Conservation (phyloP, 64 coral and sea anemone species). For the Orbicella faveolata region DNA sequence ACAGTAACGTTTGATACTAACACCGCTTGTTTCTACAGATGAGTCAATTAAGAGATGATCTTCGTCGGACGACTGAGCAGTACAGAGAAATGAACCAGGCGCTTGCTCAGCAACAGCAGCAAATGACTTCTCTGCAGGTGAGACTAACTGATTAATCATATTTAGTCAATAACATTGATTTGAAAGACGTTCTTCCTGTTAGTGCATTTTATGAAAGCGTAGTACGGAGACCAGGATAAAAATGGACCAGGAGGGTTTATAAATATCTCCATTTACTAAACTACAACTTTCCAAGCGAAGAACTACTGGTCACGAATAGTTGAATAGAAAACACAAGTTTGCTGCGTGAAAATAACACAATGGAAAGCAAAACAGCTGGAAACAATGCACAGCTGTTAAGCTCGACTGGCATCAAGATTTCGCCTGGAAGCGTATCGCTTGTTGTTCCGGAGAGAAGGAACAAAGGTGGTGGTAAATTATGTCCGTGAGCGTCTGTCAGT, state of each 20-base stretch:
- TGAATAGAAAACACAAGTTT: too few species aligned
- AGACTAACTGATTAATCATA: neutral
- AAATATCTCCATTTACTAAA: too few species aligned
- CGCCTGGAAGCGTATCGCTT: neutral
- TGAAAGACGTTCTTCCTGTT: too few species aligned
- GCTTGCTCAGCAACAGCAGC: slow-evolving; percentile 61
- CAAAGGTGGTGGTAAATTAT: neutral
- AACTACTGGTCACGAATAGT: too few species aligned
- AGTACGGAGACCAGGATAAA: too few species aligned
- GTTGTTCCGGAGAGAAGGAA: neutral
- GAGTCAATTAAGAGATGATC: slow-evolving; percentile 50
- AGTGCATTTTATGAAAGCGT: too few species aligned
- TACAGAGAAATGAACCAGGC: slow-evolving; percentile 61
- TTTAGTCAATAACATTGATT: too few species aligned
- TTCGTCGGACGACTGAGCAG: slow-evolving; percentile 58
- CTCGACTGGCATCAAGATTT: neutral
- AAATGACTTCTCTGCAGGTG: slow-evolving; percentile 57
- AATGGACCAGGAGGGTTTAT: too few species aligned
- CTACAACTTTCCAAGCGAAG: too few species aligned
- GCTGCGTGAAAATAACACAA: too few species aligned
- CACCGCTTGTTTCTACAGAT: neutral
- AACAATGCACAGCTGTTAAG: neutral
- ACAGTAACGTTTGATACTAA: too few species aligned
- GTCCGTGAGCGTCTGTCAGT: neutral
- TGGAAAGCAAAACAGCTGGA: neutral